Percentiles rank a stretch among this genome's conserved stretches.
Conservation (phyloP, 2,113 vertebrate genomes). For the Calidris pygmaea region DNA sequence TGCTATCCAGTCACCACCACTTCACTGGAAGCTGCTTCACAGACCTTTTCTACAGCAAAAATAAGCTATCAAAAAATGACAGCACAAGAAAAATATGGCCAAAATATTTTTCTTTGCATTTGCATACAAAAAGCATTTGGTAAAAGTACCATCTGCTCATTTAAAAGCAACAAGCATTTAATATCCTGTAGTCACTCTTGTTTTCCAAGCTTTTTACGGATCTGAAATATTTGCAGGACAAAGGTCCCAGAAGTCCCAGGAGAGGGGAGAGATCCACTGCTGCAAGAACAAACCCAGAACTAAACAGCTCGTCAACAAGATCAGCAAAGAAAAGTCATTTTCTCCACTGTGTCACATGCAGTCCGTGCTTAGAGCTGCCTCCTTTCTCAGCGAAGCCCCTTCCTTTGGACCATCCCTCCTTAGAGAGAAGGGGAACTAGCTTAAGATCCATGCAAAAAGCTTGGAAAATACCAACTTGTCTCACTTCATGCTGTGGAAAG, state of each 20-base stretch:
- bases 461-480: not conserved
- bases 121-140: too few relatives aligned
- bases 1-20: not conserved
- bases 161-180: not conserved
- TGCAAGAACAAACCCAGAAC: slow-evolving; percentile 1
- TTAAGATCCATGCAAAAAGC: not conserved
- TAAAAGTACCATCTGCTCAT: slow-evolving; percentile 3
- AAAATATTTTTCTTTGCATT: too few relatives aligned
- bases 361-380: fast-evolving
- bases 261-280: not conserved
- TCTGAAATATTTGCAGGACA: slow-evolving; percentile 43
- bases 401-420: not conserved
- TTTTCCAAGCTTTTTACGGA: slow-evolving; percentile 1
- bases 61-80: slow-evolving; percentile 7
- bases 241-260: slow-evolving; percentile 28
- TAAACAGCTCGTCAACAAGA: not conserved
- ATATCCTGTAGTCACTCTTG: not conserved
- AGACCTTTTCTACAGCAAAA: not conserved
- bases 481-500: not conserved
- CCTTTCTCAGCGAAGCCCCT: not conserved
- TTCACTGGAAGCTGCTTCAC: slow-evolving; percentile 18
- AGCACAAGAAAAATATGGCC: not conserved
- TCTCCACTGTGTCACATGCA: not conserved
- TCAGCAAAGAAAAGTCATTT: not conserved
- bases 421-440: not conserved